Evolutionary conservation across 2,113 vertebrate species (phyloP), one percentile per base, ranked within the genome.

Genomic region (Vidua macroura): DNA sequence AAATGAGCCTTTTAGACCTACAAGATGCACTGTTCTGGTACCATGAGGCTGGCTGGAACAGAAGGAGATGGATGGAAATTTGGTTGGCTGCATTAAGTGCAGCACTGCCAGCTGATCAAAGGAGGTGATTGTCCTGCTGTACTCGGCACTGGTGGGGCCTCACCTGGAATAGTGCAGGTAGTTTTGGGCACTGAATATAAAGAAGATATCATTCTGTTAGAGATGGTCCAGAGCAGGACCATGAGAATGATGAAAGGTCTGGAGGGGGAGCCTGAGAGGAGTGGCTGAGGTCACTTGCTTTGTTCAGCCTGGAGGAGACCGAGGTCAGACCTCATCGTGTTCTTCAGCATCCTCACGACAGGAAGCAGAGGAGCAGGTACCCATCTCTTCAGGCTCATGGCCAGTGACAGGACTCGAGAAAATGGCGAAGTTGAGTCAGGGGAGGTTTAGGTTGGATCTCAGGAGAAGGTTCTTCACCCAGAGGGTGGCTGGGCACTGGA

Each of bases 291-390:
- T 14, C 2, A 41, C 16, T 75, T 25, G 20, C 28, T 46, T 53
- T 75, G 52, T 24, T 60, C 78, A 75, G 23, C 46, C 69, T 30
- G 62, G 15, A 75, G 18, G 49, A 80, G 15, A 28, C 2, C 0
- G 3, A 60, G 33, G 20, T 53, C 20, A 60, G 24, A 68, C 17
- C 14, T 60, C 39, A 10, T 1, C 18, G 33, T 14, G 46, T 0
- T 39, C 62, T n/a, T 68, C 46, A 21, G 0, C 20, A 25, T 52
- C 39, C 13, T 60, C 62, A 21, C 0, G 0, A 31, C 2, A 16
- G 30, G 15, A 37, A 52, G 52, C 2, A 2, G 52, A 59, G 7
- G 27, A 7, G 9, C 23, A 25, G 33, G 52, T 20, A 46, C 15
- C 15, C 6, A 10, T 11, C 23, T 67, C 53, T 46, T 30, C 39